Percentiles rank a stretch among this genome's conserved stretches.
phyloP scores from a whole-genome alignment of 2,797 vertebrate genomes.

The Sebastes oblongus region DNA sequence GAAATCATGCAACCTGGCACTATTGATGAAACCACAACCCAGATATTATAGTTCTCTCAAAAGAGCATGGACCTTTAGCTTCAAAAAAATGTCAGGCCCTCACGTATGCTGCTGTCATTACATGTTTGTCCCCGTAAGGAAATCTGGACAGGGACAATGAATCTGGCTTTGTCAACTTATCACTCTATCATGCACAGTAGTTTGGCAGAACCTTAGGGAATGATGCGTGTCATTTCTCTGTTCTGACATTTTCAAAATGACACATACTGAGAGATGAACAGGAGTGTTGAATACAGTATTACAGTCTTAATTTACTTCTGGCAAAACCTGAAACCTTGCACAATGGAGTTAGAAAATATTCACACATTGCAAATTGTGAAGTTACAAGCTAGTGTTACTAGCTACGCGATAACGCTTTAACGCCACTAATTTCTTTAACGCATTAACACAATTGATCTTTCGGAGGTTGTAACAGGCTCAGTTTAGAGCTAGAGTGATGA shows the following conservation, averaged over 20 bases:
- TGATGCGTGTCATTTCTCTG: slow-evolving; percentile 4
- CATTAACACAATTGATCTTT: no score
- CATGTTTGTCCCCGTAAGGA: not conserved
- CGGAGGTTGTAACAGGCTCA: no score
- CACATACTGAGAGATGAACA: not conserved
- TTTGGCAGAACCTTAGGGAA: slow-evolving; percentile 7
- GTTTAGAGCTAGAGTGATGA: no score
- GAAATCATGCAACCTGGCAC: slow-evolving; percentile 42
- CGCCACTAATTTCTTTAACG: no score
- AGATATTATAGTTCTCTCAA: slow-evolving; percentile 9
- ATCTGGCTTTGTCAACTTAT: slow-evolving; percentile 16
- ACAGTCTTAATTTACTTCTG: not conserved
- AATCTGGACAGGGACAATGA: slow-evolving; percentile 4
- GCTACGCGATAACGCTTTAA: no score
- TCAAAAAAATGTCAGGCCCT: not conserved
- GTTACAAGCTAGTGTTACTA: not conserved
- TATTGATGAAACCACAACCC: slow-evolving; percentile 33
- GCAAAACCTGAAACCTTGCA: not conserved
- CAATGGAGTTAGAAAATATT: not conserved
- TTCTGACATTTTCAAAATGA: slow-evolving; percentile 22
- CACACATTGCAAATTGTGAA: not conserved
- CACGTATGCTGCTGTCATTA: not conserved
- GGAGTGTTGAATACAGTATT: not conserved
- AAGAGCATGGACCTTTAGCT: not conserved
- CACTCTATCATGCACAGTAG: not conserved